phyloP scores from a whole-genome alignment of 2,797 vertebrate species.

The Vireo griseus region DNA sequence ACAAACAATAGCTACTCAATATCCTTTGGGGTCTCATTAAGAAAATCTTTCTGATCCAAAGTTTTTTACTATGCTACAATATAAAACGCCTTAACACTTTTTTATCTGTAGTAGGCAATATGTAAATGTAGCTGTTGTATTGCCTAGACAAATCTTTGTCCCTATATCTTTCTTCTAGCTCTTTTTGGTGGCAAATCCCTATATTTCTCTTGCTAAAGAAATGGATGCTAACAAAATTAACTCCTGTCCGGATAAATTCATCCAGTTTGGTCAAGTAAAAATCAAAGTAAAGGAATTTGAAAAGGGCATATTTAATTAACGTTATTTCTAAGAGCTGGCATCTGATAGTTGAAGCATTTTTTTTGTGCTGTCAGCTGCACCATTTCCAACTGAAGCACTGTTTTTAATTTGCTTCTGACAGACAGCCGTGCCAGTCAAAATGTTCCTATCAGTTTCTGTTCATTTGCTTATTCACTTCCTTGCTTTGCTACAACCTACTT shows the following conservation, averaged over 20 bases:
- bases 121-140: not conserved
- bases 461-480: constrained; percentile 30
- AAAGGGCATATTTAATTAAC: constrained; percentile 7
- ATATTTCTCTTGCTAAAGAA: not conserved
- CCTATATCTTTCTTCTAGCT: not conserved
- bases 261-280: constrained; percentile 18
- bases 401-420: constrained; percentile 26
- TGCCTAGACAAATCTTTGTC: not conserved
- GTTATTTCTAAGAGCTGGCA: constrained; percentile 13
- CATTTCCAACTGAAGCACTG: constrained; percentile 18
- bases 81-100: not conserved
- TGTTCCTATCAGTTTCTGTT: constrained; percentile 11
- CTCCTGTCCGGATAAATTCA: not conserved
- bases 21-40: not conserved
- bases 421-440: constrained; percentile 2
- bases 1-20: not conserved
- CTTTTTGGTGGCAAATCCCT: not conserved
- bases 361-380: constrained; percentile 6
- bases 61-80: not conserved
- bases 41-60: not conserved
- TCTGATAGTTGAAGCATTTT: not conserved
- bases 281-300: not conserved
- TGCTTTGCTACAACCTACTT: constrained; percentile 11
- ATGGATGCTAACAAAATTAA: not conserved
- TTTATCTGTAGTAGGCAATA: not conserved